Base-by-base conservation (phyloP, 1,140 invertebrate genomes). In the Phymastichus coffea region DNA sequence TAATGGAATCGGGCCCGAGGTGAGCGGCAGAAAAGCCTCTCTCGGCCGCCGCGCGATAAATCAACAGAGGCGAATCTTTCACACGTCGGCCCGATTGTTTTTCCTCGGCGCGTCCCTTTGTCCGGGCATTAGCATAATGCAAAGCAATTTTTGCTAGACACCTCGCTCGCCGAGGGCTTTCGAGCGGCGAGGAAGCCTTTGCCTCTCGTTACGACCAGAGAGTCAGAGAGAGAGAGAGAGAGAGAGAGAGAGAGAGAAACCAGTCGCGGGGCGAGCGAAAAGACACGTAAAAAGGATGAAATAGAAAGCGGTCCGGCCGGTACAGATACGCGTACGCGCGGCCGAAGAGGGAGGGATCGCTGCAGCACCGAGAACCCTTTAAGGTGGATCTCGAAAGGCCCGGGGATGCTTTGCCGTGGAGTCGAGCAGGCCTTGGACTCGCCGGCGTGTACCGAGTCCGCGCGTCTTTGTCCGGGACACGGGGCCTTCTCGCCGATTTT, bases 291-390 rank as follows among this genome's bases (percentile, higher is more conserved):
- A 70, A 77, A 71, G 38, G 65, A 72, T 67, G 69, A 76, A 77
- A 75, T 77, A 77, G 75, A 78, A 79, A 80, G 77, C 76, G 73
- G 78, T 80, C 67, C 72, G 70, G 74, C 76, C 72, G 68, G 78
- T 78, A 71, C 72, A 74, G 70, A n/a, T n/a, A n/a, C n/a, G n/a
- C n/a, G n/a, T n/a, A n/a, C 66, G 7, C 22, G 23, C 30, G 26
- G 15, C 20, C 47, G n/a, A 9, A 15, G 33, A 22, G 48, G 20
- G 30, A 70, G 64, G n/a, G n/a, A n/a, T n/a, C n/a, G 69, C 68
- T 75, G 76, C 66, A 74, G 73, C 71, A 55, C 68, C 66, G 43
- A 63, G 64, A 71, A 68, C 67, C 63, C 66, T 72, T 76, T 74
- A 75, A 74, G 73, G 67, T 26, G 22, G 19, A 8, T 20, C 15